Evolutionary conservation across 2,113 vertebrate species (phyloP), one percentile per base, ranked within the genome.

Genomic region (Platichthys flesus): DNA sequence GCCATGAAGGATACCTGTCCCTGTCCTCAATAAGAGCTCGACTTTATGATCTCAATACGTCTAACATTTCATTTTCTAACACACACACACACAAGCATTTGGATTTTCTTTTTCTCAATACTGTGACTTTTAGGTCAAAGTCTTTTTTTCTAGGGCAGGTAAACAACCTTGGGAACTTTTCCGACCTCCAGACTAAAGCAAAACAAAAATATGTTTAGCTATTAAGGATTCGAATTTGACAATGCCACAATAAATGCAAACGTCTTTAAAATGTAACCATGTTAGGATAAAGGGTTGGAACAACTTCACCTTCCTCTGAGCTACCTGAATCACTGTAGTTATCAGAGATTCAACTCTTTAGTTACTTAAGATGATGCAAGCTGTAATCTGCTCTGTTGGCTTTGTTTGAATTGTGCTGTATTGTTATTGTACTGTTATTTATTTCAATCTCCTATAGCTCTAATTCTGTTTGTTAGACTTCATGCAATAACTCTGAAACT

Each of bases 1-100:
- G 21, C 49, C 18, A 45, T 77, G 77, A 84, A 84, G 79, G 73
- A 79, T 66, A 61, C 21, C 68, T 45, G 64, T 14, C 61, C 18
- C 54, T 47, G 52, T 57, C 6, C 3, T 61, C 55, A 49, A 15
- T 52, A 35, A 59, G 61, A 65, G 58, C 47, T 69, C 31, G 26
- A 51, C 67, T 10, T 62, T 55, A 67, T 55, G 52, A 70, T 66
- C 64, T 58, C 63, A 26, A 18, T 40, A 71, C 42, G 16, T 21
- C 21, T 23, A 52, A 55, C 60, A 49, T 58, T 47, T 76, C 2
- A 31, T 31, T 31, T 7, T 4, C 60, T 65, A 28, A 31, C 67
- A 40, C 64, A 56, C 42, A 60, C 42, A 52, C 26, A 67, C 18
- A 76, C 55, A 62, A 47, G 55, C 42, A 55, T 37, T 45, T 23